Base-by-base conservation (phyloP, 2,113 vertebrate species). In the Ancistrus triradiatus region DNA sequence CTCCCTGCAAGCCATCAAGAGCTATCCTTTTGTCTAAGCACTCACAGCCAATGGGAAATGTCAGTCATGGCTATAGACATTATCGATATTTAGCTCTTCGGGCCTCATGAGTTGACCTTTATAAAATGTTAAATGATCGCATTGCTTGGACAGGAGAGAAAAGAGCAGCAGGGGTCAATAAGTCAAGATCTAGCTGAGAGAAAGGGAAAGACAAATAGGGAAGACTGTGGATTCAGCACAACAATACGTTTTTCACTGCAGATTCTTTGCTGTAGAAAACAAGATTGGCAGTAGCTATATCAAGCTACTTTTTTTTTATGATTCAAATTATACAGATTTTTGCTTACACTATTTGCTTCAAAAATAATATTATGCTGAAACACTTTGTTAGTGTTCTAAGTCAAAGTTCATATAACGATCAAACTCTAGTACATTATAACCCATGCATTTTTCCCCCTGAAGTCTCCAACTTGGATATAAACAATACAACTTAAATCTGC, bases 121-220 rank as follows among this genome's bases (percentile, higher is more conserved):
- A 66, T 69, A 59, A 86, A 86, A 86, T 86, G 81, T 84, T 82
- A 81, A 81, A 81, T 68, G 66, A 76, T 66, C 74, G 80, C 77
- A 47, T 76, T 50, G 40, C 75, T 71, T 61, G 61, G 58, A 55
- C 70, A 49, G 53, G 51, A 67, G 35, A 58, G 35, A 76, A 79
- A 83, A 81, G 70, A 72, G 62, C 71, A 71, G 6, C 1, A 66
- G 65, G 66, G 78, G 74, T 78, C 69, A 59, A 1, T 70, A 56
- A 65, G 69, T 74, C 33, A 61, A 55, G 70, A 79, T 79, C 66
- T 40, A 40, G 43, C 31, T 9, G 35, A 17, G 18, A 22, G 71
- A 37, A 47, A 55, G 25, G 37, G 7, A 59, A 10, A 63, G n/a
- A 35, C 7, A 68, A 19, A 35, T 28, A 66, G 61, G 42, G 6